These are phyloP conservation scores for Tonatia bakeri DNA, from an alignment of 2,113 vertebrate species.

Conservation along the genomic window DNA sequence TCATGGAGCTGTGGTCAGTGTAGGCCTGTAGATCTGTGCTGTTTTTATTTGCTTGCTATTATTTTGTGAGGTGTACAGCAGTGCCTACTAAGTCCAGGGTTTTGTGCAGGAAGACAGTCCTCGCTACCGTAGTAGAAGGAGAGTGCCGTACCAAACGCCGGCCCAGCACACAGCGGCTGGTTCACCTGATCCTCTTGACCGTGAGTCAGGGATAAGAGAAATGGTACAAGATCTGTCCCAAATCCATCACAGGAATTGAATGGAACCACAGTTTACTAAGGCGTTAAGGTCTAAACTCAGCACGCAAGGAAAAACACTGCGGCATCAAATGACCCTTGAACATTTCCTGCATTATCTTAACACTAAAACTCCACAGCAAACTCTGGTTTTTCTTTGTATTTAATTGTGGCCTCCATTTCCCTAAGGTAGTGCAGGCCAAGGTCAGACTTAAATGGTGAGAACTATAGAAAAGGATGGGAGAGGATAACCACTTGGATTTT, in stretches of 20 bases:
- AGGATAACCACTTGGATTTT: background rate
- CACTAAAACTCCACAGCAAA: background rate
- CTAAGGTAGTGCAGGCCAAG: background rate
- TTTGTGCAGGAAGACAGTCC: background rate
- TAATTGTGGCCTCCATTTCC: background rate
- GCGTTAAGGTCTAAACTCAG: background rate
- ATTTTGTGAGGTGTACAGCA: background rate
- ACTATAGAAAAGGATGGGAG: background rate
- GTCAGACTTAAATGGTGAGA: background rate
- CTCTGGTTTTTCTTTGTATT: background rate
- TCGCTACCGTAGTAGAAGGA: background rate
- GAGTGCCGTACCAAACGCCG: background rate
- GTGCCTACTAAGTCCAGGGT: background rate
- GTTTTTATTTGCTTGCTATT: background rate
- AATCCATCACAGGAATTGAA: background rate
- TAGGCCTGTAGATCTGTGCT: background rate
- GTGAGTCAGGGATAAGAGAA: background rate
- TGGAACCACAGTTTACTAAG: background rate
- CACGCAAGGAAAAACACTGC: background rate
- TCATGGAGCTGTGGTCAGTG: background rate
- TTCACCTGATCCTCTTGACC: background rate
- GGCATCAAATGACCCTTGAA: background rate
- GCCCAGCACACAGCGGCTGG: accelerated
- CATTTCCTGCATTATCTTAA: background rate
- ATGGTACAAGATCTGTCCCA: background rate